Evolutionary conservation across 1,140 invertebrate genomes (phyloP), one percentile per base, ranked within the genome.

Genomic region (Tribolium castaneum): DNA sequence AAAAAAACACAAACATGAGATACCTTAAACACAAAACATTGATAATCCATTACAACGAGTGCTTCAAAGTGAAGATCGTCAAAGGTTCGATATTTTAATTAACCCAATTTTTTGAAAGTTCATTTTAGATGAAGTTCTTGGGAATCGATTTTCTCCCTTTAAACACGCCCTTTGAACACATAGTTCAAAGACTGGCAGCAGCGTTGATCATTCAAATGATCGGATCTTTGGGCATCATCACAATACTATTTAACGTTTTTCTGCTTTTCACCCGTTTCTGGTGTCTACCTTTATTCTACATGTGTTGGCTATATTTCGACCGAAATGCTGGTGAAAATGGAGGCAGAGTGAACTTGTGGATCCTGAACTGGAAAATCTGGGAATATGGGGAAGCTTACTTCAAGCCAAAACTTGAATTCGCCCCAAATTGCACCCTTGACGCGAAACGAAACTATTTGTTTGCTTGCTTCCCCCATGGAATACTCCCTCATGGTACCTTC

Each of bases 381-480:
- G n/a, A 45, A 45, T 45, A 45, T n/a, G 39, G 0, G 0, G 39
- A 45, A n/a, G 39, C 7, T 10, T 45, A 45, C n/a, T 45, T 10
- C n/a, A 0, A 9, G 0, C 2, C 39, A 10, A n/a, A 45, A 45
- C 9, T 45, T 13, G 13, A 16, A 52, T 19, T 52, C 1, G 51
- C 16, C 13, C 51, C 51, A 6, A 7, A 19, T 52, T 52, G 10
- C 14, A 13, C 94, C 0, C 94, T 52, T 4, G 7, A 52, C 13
- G 14, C 51, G 4, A 52, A 52, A 14, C 92, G 89, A 80, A 96
- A 96, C 85, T 98, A 98, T 85, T 89, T 98, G 2, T 91, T 98
- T 76, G 93, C 93, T 0, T 92, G 91, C 66, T 96, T 96, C 87
- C 97, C 97, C 2, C 97, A 98, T 86, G 97, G 97, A 1, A 89